Percentiles rank a stretch among this genome's conserved stretches.
phyloP scores from a whole-genome alignment of 2,113 vertebrate species.

The Sylvia atricapilla region DNA sequence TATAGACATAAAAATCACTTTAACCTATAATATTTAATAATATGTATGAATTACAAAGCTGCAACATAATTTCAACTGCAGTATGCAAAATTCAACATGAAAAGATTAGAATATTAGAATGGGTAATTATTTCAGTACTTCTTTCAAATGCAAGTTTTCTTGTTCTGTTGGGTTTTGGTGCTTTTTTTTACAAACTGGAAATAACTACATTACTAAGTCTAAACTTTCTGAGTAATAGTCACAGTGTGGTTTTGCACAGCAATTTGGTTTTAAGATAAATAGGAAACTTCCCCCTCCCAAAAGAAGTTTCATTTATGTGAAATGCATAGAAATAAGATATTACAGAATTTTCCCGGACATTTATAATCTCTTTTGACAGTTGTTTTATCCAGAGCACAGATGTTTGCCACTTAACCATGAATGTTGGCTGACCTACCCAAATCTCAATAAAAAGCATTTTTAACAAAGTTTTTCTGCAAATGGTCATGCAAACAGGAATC shows the following conservation, averaged over 20 bases:
- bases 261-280: not conserved
- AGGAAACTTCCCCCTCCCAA: not conserved
- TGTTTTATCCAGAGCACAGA: conserved; percentile 42
- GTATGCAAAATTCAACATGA: not conserved
- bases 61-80: not conserved
- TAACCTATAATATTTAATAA: not conserved
- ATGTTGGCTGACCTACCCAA: conserved; percentile 10
- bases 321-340: not conserved
- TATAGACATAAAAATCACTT: not conserved
- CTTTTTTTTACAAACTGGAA: not conserved
- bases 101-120: not conserved
- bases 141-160: not conserved
- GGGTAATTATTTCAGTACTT: not conserved
- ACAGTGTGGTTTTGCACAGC: not conserved
- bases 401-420: conserved; percentile 43
- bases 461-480: not conserved
- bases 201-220: not conserved
- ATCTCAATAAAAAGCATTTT: not conserved
- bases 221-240: not conserved
- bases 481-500: not conserved
- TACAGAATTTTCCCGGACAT: not conserved
- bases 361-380: not conserved
- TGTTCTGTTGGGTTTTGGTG: not conserved
- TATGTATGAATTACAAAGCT: not conserved
- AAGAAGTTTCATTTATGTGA: not conserved